Conservation (phyloP, 2,797 vertebrate genomes). For the Graptemys geographica region DNA sequence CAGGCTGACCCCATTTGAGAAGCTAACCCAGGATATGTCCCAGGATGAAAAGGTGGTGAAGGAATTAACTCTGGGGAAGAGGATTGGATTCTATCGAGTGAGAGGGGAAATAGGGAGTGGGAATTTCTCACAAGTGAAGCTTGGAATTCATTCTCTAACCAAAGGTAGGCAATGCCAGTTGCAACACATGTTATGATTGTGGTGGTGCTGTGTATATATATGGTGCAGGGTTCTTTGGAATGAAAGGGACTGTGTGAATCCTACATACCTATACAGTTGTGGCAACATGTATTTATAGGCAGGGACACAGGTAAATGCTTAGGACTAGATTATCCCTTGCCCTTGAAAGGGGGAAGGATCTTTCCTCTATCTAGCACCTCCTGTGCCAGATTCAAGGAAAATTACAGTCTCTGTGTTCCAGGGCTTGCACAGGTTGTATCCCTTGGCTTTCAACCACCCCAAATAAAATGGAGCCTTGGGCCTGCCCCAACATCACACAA, state of each 20-base stretch:
- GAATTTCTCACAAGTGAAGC: conserved; percentile 98
- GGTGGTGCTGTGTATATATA: neutral
- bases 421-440: neutral
- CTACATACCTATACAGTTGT: neutral
- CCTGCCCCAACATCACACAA: accelerated
- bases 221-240: neutral
- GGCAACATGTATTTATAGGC: neutral
- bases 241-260: neutral
- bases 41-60: conserved; percentile 94
- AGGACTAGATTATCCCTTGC: neutral
- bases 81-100: conserved; percentile 96
- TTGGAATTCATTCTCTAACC: conserved; percentile 95
- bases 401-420: accelerated
- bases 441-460: neutral
- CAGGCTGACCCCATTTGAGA: conserved; percentile 91
- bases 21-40: conserved; percentile 93
- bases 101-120: conserved; percentile 96
- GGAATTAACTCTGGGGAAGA: conserved; percentile 93
- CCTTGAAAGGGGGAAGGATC: neutral
- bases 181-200: neutral
- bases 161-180: conserved; percentile 87
- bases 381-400: neutral
- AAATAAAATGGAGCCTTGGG: neutral
- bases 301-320: neutral
- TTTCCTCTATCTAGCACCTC: neutral